Evolutionary conservation across 2,888 invertebrate genomes (phyloP), one percentile per base, ranked within the genome.

Genomic region (Ctenicera cuprea): DNA sequence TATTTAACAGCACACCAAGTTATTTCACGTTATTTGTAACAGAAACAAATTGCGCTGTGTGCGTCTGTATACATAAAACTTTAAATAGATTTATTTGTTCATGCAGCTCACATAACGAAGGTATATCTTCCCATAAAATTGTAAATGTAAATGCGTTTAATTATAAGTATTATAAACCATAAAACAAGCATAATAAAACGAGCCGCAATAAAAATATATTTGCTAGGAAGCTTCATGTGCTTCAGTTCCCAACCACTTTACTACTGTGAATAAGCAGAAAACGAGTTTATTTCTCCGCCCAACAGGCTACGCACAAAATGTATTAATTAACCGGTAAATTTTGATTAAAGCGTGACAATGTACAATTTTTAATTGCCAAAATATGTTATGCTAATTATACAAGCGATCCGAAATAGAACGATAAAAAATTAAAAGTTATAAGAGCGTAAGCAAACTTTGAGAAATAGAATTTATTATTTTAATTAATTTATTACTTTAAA

Each of bases 111-210:
- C 33, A 16, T 48, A 43, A 64, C 48, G 45, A 41, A 57, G 30
- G 30, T 43, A 59, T 20, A 38, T 20, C 37, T 67, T 67, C 59
- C 67, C 59, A 67, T 67, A 57, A 57, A 57, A 45, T 67, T 43
- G 22, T 57, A 26, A 67, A 43, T 57, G 59, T 57, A 59, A 59
- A 67, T 43, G 67, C 45, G 57, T 43, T 54, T 67, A 67, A 67
- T 67, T 57, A 59, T 67, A 67, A 67, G 43, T 38, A 67, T 52
- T 65, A 67, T 45, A 67, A 57, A 57, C 67, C 59, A 33, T 67
- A 33, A 67, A 48, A 57, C 43, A 33, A 59, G 43, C 26, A 67
- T 33, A 67, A 45, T 64, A 48, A 64, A 64, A 26, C 48, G 12
- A 37, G 37, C 4, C 16, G 37, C 59, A 38, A 22, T 59, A 59